Percentiles rank a stretch among this genome's conserved stretches.
These are phyloP conservation scores for Electrona antarctica DNA, from an alignment of 2,113 vertebrate genomes.

Conservation along the genomic window DNA sequence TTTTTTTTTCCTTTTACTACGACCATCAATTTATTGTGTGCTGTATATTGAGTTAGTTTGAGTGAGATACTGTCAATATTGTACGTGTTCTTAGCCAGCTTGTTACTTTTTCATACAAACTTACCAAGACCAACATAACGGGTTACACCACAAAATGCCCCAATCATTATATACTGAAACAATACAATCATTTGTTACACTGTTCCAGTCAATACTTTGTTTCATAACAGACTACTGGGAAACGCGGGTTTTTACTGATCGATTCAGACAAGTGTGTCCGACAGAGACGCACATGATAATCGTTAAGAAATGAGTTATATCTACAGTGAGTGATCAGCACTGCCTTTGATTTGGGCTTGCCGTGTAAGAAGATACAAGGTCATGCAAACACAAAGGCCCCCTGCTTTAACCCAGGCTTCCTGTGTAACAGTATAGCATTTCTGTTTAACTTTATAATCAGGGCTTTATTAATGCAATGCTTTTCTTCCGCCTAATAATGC, in stretches of 20 bases:
- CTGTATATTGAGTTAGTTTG: too few species aligned
- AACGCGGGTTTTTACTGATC: constrained; percentile 53
- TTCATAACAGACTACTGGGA: constrained; percentile 39
- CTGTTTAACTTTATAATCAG: constrained; percentile 81
- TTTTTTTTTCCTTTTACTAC: too few species aligned
- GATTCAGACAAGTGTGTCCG: constrained; percentile 56
- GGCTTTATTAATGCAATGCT: constrained; percentile 82
- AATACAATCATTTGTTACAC: constrained; percentile 13
- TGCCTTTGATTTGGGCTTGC: constrained; percentile 46
- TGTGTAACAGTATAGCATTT: constrained; percentile 72
- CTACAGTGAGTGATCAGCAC: constrained; percentile 61
- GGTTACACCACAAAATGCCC: not conserved
- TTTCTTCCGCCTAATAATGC: constrained; percentile 82
- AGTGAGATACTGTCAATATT: too few species aligned
- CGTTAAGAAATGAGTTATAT: constrained; percentile 73
- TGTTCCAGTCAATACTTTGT: constrained; percentile 32
- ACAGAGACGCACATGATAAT: constrained; percentile 55
- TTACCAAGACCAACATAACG: not conserved
- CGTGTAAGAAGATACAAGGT: constrained; percentile 65
- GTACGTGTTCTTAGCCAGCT: too few species aligned
- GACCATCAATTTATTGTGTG: too few species aligned
- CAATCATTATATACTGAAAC: constrained; percentile 6
- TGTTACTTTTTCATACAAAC: not conserved
- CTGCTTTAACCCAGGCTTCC: constrained; percentile 64
- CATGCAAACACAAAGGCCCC: constrained; percentile 40